Conservation (phyloP, 2,888 invertebrate species). For the Drosophila nr. fundita region DNA sequence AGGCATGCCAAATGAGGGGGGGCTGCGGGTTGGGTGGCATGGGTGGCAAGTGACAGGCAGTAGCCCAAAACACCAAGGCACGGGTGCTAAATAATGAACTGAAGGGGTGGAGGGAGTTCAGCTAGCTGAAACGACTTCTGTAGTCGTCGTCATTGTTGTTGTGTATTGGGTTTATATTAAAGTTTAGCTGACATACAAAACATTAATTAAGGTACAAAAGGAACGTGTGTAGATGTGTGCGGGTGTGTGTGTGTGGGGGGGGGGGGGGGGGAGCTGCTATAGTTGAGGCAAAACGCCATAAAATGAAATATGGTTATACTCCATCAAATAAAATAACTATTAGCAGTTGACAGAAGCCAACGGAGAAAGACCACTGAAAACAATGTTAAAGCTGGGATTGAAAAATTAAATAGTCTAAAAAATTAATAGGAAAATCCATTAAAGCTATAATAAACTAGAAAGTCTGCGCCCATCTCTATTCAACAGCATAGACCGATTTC, state of each 20-base stretch:
- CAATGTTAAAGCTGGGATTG: neutral
- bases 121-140: slow-evolving; percentile 14
- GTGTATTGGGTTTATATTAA: slow-evolving; percentile 35
- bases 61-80: neutral
- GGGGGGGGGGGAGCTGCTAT: neutral
- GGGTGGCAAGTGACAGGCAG: slow-evolving; percentile 20
- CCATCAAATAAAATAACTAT: neutral
- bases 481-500: neutral
- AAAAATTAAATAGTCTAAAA: neutral
- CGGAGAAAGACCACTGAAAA: no score
- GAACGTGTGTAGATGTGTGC: neutral
- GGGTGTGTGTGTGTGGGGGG: neutral
- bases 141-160: slow-evolving; percentile 5
- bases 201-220: slow-evolving; percentile 27
- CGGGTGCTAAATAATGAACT: slow-evolving; percentile 36
- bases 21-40: neutral
- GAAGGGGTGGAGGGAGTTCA: neutral
- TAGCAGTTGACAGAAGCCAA: neutral
- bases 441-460: neutral
- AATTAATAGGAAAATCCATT: neutral
- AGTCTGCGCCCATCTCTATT: neutral
- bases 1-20: slow-evolving; percentile 51
- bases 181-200: slow-evolving; percentile 29
- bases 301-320: neutral
- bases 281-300: neutral